phyloP scores from a whole-genome alignment of 2,888 invertebrate genomes.

The Ctenicera cuprea region DNA sequence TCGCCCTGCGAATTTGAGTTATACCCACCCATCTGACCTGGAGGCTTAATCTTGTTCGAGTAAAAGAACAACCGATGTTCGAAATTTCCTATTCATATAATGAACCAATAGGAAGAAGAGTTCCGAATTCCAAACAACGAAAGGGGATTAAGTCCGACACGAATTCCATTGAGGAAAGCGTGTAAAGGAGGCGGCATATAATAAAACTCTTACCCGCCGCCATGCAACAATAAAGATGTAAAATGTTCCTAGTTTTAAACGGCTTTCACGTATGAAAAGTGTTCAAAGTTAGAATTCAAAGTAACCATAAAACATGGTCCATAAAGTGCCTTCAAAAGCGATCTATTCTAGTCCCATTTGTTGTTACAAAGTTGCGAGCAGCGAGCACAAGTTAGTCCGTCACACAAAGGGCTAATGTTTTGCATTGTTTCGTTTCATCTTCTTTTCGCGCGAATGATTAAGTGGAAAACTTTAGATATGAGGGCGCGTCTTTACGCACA shows the following conservation, averaged over 20 bases:
- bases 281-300: conserved; percentile 48
- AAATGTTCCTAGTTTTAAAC: conserved; percentile 37
- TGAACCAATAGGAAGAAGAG: no score
- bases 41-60: background rate
- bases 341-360: conserved; percentile 58
- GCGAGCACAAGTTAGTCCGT: conserved; percentile 34
- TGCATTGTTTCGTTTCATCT: conserved; percentile 46
- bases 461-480: conserved; percentile 46
- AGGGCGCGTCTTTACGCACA: conserved; percentile 37
- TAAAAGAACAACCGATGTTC: background rate
- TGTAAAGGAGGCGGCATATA: background rate
- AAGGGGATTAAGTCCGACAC: background rate
- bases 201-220: background rate
- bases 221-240: conserved; percentile 32
- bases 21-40: conserved; percentile 25
- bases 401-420: conserved; percentile 46
- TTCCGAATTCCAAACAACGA: background rate
- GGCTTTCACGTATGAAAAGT: conserved; percentile 43
- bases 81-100: background rate
- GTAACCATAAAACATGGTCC: conserved; percentile 54
- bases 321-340: conserved; percentile 58
- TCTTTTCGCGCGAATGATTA: conserved; percentile 45
- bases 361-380: conserved; percentile 57
- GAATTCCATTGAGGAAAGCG: conserved; percentile 12
- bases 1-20: conserved; percentile 29